Base-by-base conservation (phyloP, 1,140 invertebrate genomes). In the Cataglyphis hispanica region DNA sequence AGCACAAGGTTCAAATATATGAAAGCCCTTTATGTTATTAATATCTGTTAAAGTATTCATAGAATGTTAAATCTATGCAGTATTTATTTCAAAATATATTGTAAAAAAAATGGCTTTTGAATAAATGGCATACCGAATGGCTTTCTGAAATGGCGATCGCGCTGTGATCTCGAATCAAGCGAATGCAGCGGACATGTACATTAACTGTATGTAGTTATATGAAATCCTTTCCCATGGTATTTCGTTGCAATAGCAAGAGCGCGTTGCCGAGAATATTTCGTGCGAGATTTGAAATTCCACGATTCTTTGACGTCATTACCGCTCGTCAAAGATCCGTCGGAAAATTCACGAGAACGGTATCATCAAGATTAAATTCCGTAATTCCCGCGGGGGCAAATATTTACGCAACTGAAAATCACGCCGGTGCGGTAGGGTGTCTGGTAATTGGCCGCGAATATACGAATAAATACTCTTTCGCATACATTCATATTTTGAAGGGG, bases 301-400 rank as follows among this genome's bases (percentile, higher is more conserved):
- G 19, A 40, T 53, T 53, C 81, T 84, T 77, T 76, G 58, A 76
- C 58, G 60, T 77, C 46, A 76, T 77, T 84, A 56, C 16, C n/a
- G 31, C 25, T 43, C 22, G 72, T 61, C 72, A 63, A 77, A 77
- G 72, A 84, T 83, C 63, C 22, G 56, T 27, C n/a, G n/a, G 60
- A 56, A 84, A 61, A 77, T 50, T 67, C 60, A 19, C 43, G 72
- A 63, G n/a, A 76, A 63, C 27, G 46, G 25, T 64, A 84, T 60
- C 22, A 77, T 27, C 43, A 77, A 84, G 72, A 76, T 84, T 77
- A 60, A 84, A 84, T 84, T 77, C 81, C 60, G 22, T 77, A 77
- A 84, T 76, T 60, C 43, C 22, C 46, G 43, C 43, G 37, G 43
- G 34, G 16, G 7, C 43, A 84, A 84, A 84, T 84, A 84, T 84